Conservation (phyloP, 2,113 vertebrate genomes). For the Myrmecophaga tridactyla region DNA sequence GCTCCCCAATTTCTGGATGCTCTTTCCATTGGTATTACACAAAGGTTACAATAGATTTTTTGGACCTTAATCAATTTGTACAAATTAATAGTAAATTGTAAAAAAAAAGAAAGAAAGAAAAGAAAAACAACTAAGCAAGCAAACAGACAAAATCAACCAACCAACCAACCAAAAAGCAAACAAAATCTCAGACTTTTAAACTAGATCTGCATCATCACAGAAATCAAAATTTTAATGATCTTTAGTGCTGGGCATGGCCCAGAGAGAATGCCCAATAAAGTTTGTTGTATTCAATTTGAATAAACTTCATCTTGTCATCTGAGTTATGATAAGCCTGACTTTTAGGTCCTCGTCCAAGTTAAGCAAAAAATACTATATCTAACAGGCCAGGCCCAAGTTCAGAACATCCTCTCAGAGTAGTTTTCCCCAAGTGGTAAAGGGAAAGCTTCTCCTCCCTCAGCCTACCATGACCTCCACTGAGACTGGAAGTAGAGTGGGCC, state of each 20-base stretch:
- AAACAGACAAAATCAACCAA: background rate
- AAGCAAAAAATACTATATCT: background rate
- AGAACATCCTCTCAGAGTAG: background rate
- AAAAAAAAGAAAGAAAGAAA: too few relatives aligned
- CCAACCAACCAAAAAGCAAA: background rate
- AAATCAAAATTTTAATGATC: background rate
- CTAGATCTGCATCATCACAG: background rate
- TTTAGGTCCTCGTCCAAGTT: background rate
- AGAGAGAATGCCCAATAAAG: background rate
- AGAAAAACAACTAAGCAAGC: background rate
- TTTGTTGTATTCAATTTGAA: slow-evolving; percentile 18
- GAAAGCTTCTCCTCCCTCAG: background rate
- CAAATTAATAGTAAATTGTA: too few relatives aligned
- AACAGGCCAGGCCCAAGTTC: background rate
- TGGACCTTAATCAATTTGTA: too few relatives aligned
- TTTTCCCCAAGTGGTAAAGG: background rate
- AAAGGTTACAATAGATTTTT: background rate
- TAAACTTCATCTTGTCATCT: background rate
- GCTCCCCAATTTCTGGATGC: background rate
- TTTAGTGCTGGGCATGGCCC: background rate
- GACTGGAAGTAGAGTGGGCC: background rate
- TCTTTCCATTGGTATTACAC: background rate
- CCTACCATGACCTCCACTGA: background rate
- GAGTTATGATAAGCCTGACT: background rate
- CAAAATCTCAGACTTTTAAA: background rate